Evolutionary conservation across 2,113 vertebrate species (phyloP).

Genomic region (Rynchops niger): DNA sequence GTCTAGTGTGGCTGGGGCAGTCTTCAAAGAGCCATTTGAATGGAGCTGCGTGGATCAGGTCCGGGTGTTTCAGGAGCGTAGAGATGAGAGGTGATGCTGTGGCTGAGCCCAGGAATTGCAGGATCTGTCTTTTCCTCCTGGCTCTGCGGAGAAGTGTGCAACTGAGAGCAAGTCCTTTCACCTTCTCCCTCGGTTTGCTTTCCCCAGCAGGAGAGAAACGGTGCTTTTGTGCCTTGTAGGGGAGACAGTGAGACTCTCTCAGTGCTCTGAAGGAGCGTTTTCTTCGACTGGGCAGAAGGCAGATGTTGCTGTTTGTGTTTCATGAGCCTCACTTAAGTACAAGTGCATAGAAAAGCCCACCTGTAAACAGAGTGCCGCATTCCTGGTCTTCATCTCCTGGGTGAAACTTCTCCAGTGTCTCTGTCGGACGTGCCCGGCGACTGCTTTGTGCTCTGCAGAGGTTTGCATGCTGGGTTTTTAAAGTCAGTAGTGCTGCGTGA

Average conservation of each 20-base stretch:
- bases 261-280: neutral
- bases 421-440: neutral
- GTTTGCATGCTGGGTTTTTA: neutral
- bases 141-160: neutral
- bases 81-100: neutral
- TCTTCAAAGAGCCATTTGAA: slow-evolving; percentile 17
- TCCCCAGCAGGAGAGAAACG: neutral
- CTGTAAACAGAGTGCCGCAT: neutral
- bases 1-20: slow-evolving; percentile 1
- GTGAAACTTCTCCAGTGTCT: neutral
- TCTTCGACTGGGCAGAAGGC: neutral
- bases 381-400: neutral
- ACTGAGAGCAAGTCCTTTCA: neutral
- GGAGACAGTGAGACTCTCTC: neutral
- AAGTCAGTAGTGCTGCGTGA: neutral
- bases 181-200: neutral
- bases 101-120: neutral
- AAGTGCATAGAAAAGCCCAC: neutral
- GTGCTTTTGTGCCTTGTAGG: neutral
- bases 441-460: neutral
- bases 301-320: neutral
- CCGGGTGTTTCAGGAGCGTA: neutral
- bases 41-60: neutral
- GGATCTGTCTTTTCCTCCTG: neutral
- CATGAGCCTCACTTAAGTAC: neutral